Evolutionary conservation across 2,888 invertebrate genomes (phyloP), one percentile per base, ranked within the genome.

Genomic region (Patella pellucida): DNA sequence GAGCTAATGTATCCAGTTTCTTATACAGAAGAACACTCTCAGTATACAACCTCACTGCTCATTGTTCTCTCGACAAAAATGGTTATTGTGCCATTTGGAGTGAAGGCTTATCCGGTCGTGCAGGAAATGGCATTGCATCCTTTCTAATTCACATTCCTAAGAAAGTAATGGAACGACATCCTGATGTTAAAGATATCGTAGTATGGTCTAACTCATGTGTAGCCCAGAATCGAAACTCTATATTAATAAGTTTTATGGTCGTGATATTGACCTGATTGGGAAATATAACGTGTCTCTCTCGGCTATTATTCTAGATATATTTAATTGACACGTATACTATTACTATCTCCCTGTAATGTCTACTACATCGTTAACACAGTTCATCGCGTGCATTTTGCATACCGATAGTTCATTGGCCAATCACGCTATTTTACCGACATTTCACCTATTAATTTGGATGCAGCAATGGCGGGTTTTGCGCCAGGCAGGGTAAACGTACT

Each of bases 11-110:
- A 31, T 31, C 31, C 31, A 31, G 31, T 31, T 31, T 31, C 31
- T 31, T 31, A 3, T 78, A 78, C 52, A 76, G 78, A 69, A 75
- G 78, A 62, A 79, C 79, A 52, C 51, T 81, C 1, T 79, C 71
- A 71, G 78, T 81, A 15, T 81, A 31, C 56, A 79, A 79, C 56
- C 19, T 79, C 56, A 81, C 79, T 9, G 77, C 71, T 51, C 75
- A 78, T 56, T 79, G 74, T 27, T 79, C 75, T 12, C 16, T 54
- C 3, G 74, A 72, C 51, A 80, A 78, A 69, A 75, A 7, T 31
- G 78, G 74, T 4, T 82, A 81, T 50, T 73, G 75, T 74, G 75
- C 75, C 14, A 31, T 79, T 5, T 79, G 81, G 75, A 74, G 15
- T 41, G 56, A 56, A 7, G 56, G 56, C 2, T 56, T 56, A 56